A percentile compares a stretch with the other conserved stretches of the same genome.
These are phyloP conservation scores for Ferdinandea cuprea DNA, from an alignment of 2,888 invertebrate genomes.

Conservation along the genomic window DNA sequence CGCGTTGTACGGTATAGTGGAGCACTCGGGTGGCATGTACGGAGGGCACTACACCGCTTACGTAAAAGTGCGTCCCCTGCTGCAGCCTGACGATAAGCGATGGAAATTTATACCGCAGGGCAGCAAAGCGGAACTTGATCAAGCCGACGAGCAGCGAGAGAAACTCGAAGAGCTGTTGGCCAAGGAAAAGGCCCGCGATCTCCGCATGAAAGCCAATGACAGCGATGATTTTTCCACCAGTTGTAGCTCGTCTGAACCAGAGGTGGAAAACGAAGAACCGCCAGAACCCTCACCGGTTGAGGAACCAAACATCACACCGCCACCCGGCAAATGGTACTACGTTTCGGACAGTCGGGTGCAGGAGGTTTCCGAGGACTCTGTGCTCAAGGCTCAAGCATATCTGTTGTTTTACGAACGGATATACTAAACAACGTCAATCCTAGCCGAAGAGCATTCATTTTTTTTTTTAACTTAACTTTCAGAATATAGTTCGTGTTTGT, in stretches of 20 bases:
- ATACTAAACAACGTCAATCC: conserved; percentile 84
- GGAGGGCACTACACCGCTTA: conserved; percentile 96
- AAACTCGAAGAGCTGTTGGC: conserved; percentile 82
- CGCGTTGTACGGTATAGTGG: conserved; percentile 96
- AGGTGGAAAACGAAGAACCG: conserved; percentile 67
- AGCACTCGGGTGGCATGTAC: conserved; percentile 95
- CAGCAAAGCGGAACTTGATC: conserved; percentile 84
- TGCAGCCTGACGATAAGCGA: conserved; percentile 86
- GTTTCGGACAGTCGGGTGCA: conserved; percentile 95
- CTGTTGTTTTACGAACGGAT: conserved; percentile 98
- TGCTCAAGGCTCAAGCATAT: conserved; percentile 95
- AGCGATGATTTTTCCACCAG: conserved; percentile 85
- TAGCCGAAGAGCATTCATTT: conserved; percentile 58
- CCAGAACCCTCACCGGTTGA: conserved; percentile 75
- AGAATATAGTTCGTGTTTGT: conserved; percentile 53
- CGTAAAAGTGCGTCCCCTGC: conserved; percentile 91
- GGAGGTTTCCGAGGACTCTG: conserved; percentile 91
- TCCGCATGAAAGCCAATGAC: conserved; percentile 81
- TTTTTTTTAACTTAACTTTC: conserved; percentile 47
- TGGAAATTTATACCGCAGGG: conserved; percentile 89
- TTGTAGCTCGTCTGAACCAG: conserved; percentile 84
- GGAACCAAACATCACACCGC: conserved; percentile 82
- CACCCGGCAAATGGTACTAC: conserved; percentile 94
- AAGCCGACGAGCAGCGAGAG: conserved; percentile 83
- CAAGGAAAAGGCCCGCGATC: conserved; percentile 80